phyloP scores from a whole-genome alignment of 2,113 vertebrate genomes.

The Brachypteracias leptosomus region DNA sequence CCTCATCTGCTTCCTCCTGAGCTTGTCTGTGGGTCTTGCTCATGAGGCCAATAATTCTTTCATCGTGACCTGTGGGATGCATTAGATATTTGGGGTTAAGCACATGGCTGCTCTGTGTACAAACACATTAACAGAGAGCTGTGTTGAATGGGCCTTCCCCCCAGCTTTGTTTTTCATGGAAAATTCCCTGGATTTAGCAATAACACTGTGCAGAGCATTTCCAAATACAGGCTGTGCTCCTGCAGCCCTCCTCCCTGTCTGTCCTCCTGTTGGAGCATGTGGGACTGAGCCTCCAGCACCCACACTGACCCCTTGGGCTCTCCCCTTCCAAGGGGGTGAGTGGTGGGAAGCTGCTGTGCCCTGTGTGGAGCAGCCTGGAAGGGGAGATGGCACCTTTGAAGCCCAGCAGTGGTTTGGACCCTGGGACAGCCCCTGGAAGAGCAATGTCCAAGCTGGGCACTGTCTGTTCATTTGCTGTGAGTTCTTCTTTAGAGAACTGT shows the following conservation, averaged over 20 bases:
- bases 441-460: not conserved
- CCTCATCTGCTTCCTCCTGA: fast-evolving
- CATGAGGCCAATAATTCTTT: fast-evolving
- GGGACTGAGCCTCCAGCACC: not conserved
- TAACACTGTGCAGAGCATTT: not conserved
- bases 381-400: not conserved
- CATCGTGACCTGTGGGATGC: not conserved
- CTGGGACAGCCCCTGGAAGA: fast-evolving
- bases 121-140: not conserved
- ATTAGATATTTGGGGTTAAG: not conserved
- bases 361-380: not conserved
- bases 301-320: fast-evolving
- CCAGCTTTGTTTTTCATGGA: not conserved
- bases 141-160: not conserved
- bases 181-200: not conserved
- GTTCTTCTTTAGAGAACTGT: not conserved
- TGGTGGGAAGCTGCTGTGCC: not conserved
- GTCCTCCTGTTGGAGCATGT: fast-evolving
- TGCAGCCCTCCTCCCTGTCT: fast-evolving
- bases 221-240: not conserved
- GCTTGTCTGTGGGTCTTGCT: too few species aligned
- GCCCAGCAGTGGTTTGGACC: not conserved
- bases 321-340: fast-evolving
- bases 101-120: fast-evolving
- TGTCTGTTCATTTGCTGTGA: not conserved